These are phyloP conservation scores for Phataginus tetradactyla DNA, from an alignment of 2,797 vertebrate genomes.

Conservation along the genomic window DNA sequence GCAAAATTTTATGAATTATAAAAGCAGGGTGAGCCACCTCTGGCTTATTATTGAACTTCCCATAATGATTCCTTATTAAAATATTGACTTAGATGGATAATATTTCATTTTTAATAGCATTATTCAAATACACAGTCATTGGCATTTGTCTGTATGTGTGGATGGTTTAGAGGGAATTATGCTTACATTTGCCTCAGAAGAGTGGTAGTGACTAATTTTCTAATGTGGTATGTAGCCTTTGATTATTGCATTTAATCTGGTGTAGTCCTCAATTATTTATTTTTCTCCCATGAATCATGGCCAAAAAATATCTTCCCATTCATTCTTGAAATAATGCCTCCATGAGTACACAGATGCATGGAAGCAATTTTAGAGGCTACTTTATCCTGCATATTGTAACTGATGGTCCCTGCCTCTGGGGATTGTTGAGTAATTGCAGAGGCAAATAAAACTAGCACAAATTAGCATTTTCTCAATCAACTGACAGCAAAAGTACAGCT, in stretches of 20 bases:
- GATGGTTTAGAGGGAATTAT: neutral
- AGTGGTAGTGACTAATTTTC: constrained; percentile 4
- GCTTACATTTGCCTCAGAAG: neutral
- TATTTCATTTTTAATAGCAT: neutral
- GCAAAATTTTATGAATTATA: neutral
- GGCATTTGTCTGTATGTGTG: neutral
- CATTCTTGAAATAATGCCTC: constrained; percentile 17
- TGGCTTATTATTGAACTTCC: neutral
- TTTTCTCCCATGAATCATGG: neutral
- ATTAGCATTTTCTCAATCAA: constrained; percentile 11
- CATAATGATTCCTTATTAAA: constrained; percentile 10
- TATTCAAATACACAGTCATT: neutral
- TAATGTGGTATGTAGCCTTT: neutral
- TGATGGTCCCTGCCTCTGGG: neutral
- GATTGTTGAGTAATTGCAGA: neutral
- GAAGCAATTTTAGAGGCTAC: neutral
- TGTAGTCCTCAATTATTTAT: neutral
- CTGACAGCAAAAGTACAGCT: neutral
- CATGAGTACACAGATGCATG: neutral
- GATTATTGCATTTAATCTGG: constrained; percentile 19
- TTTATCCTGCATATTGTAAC: neutral
- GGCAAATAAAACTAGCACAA: neutral
- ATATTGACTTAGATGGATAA: neutral
- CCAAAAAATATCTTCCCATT: constrained; percentile 19
- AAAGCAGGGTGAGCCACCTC: neutral